phyloP scores from a whole-genome alignment of 2,113 vertebrate genomes.

The Poecilia latipinna region DNA sequence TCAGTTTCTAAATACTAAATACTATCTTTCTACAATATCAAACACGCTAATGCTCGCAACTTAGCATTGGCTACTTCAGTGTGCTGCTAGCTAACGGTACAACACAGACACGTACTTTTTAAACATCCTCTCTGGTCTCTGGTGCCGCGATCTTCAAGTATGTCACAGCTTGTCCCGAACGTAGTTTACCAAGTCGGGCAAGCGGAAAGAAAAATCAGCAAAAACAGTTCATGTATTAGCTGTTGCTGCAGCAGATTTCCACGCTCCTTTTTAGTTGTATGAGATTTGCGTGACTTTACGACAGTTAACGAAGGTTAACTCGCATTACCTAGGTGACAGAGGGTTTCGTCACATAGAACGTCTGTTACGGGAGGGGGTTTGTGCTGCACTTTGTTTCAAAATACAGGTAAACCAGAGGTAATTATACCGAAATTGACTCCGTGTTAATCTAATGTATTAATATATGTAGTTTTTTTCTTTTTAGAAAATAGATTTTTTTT shows the following conservation, averaged over 20 bases:
- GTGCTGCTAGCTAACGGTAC: conserved; percentile 21
- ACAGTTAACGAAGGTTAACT: conserved; percentile 43
- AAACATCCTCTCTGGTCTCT: conserved; percentile 77
- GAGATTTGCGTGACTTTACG: conserved; percentile 39
- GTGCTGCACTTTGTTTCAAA: neutral
- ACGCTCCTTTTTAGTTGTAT: conserved; percentile 50
- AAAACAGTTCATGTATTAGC: conserved; percentile 19
- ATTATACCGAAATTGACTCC: no score
- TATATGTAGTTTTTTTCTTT: no score
- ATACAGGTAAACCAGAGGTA: no score
- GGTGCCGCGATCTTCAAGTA: conserved; percentile 7
- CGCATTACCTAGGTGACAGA: neutral
- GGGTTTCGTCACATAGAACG: neutral
- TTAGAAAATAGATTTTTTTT: no score
- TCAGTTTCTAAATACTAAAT: neutral
- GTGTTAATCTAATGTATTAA: no score
- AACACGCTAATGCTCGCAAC: conserved; percentile 15
- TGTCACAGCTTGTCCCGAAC: neutral
- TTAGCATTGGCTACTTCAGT: conserved; percentile 46
- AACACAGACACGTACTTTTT: conserved; percentile 78
- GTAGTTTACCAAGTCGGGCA: neutral
- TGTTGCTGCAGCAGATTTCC: conserved; percentile 12
- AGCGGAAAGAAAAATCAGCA: conserved; percentile 1
- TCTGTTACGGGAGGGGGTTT: neutral
- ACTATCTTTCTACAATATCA: neutral